Conservation (phyloP, 2,113 vertebrate species). For the Hemibagrus wyckioides region DNA sequence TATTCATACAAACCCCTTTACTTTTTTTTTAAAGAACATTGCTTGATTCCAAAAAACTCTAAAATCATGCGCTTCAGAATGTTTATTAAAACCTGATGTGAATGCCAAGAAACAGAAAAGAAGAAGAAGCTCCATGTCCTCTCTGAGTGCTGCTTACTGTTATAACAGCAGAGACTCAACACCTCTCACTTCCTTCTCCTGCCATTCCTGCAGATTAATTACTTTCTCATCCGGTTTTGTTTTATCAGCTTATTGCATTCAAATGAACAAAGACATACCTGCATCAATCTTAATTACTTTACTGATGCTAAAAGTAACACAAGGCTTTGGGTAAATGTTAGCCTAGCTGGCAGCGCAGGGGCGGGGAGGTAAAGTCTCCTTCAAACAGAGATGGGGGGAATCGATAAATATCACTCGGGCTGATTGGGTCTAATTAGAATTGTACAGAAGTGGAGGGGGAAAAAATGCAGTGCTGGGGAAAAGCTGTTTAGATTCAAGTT, state of each 20-base stretch:
- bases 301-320: constrained; percentile 68
- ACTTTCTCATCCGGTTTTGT: constrained; percentile 59
- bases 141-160: constrained; percentile 45
- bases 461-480: constrained; percentile 62
- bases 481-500: constrained; percentile 69
- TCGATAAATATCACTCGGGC: constrained; percentile 76
- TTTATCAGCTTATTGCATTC: constrained; percentile 64
- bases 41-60: neutral
- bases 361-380: constrained; percentile 61
- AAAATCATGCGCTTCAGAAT: neutral
- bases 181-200: constrained; percentile 59
- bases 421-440: constrained; percentile 77
- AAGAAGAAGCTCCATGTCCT: constrained; percentile 54
- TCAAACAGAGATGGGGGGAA: constrained; percentile 64
- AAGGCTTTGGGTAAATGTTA: constrained; percentile 46
- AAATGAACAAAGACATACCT: constrained; percentile 67
- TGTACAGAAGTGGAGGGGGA: constrained; percentile 41
- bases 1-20: neutral
- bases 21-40: neutral
- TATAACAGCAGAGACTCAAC: constrained; percentile 55
- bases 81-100: neutral
- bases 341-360: constrained; percentile 24
- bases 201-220: constrained; percentile 65
- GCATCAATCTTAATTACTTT: constrained; percentile 76
- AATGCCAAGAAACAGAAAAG: constrained; percentile 18